phyloP scores from a whole-genome alignment of 2,113 vertebrate genomes.

The Charadrius vociferus region DNA sequence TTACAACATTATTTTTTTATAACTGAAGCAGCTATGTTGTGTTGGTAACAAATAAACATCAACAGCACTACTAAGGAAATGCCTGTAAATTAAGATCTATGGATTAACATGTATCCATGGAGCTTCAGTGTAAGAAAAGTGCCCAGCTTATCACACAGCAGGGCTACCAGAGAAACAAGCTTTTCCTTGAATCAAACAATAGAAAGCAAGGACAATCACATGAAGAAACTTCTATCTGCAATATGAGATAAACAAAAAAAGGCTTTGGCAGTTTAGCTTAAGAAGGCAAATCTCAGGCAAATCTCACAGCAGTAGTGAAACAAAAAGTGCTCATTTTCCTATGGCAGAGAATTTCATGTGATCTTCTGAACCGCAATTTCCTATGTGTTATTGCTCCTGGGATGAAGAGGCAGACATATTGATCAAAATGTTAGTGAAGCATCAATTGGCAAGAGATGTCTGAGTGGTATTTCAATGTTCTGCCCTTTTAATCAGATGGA shows the following conservation, averaged over 20 bases:
- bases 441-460: constrained; percentile 13
- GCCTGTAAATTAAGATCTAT: not conserved
- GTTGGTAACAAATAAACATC: not conserved
- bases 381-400: not conserved
- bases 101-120: not conserved
- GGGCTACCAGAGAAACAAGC: not conserved
- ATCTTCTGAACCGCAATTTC: constrained; percentile 38
- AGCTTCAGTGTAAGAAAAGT: not conserved
- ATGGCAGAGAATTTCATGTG: not conserved
- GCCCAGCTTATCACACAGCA: not conserved
- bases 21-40: not conserved
- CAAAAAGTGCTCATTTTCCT: not conserved
- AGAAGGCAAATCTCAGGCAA: not conserved
- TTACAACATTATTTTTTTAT: not conserved
- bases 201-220: not conserved
- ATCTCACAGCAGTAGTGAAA: not conserved
- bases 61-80: not conserved
- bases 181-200: not conserved
- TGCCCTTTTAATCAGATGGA: not conserved
- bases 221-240: not conserved
- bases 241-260: not conserved
- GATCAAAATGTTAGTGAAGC: constrained; percentile 53
- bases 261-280: not conserved
- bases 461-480: constrained; percentile 27
- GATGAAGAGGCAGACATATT: constrained; percentile 51